Evolutionary conservation across 2,113 vertebrate genomes (phyloP).

Genomic region (Corythornis madagascariensis): DNA sequence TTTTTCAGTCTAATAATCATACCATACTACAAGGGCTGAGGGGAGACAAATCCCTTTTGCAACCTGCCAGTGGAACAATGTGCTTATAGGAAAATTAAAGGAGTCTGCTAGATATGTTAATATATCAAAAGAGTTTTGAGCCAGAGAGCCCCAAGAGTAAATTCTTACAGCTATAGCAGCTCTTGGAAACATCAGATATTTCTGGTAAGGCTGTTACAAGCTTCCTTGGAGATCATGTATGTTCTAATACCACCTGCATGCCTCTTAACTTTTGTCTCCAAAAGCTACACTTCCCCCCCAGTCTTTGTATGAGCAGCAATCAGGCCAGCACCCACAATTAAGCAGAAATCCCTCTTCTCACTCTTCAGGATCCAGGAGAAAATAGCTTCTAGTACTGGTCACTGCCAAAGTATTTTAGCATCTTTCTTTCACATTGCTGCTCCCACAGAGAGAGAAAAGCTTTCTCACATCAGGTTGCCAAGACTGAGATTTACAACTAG

Average conservation of each 20-base stretch:
- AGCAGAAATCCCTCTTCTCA: neutral
- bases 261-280: neutral
- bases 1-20: neutral
- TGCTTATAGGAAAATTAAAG: neutral
- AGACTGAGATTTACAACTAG: neutral
- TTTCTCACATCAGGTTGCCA: neutral
- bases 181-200: neutral
- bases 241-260: neutral
- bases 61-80: neutral
- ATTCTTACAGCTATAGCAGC: neutral
- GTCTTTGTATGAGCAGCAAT: neutral
- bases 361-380: neutral
- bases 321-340: neutral
- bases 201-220: neutral
- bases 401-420: neutral
- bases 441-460: neutral
- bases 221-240: neutral
- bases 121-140: neutral
- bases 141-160: neutral
- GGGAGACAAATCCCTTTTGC: neutral
- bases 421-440: neutral
- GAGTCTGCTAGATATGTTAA: neutral
- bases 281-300: neutral
- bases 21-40: neutral
- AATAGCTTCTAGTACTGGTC: neutral